Conservation (phyloP, 1,140 invertebrate species). For the Pogonomyrmex barbatus region DNA sequence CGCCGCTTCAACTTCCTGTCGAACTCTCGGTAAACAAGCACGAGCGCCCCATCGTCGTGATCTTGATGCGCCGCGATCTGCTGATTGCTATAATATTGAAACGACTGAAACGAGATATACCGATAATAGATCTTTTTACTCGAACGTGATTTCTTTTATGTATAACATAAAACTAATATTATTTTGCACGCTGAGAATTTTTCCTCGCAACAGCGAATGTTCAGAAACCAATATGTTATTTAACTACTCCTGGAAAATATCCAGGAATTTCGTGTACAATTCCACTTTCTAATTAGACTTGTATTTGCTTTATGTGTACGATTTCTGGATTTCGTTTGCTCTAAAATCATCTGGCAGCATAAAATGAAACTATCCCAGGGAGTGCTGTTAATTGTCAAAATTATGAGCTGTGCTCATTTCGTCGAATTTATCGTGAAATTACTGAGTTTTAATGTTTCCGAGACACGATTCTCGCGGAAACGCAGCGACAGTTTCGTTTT, state of each 20-base stretch:
- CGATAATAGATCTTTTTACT: not conserved
- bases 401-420: constrained; percentile 20
- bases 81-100: constrained; percentile 16
- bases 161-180: not conserved
- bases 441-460: not conserved
- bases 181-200: not conserved
- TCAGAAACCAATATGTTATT: not conserved
- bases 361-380: not conserved
- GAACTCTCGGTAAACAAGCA: constrained; percentile 42
- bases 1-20: constrained; percentile 26
- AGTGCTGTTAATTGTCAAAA: constrained; percentile 30
- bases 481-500: not conserved
- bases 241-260: not conserved
- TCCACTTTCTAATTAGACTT: constrained; percentile 19
- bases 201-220: not conserved
- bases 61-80: not conserved
- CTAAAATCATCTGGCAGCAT: not conserved
- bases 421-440: not conserved
- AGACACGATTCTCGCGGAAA: not conserved
- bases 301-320: not conserved
- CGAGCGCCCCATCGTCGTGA: not conserved
- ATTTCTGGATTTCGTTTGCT: not conserved
- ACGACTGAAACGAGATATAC: constrained; percentile 4
- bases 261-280: not conserved
- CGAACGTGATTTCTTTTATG: not conserved